These are phyloP conservation scores for Podarcis muralis DNA, from an alignment of 2,113 vertebrate genomes.

Conservation along the genomic window DNA sequence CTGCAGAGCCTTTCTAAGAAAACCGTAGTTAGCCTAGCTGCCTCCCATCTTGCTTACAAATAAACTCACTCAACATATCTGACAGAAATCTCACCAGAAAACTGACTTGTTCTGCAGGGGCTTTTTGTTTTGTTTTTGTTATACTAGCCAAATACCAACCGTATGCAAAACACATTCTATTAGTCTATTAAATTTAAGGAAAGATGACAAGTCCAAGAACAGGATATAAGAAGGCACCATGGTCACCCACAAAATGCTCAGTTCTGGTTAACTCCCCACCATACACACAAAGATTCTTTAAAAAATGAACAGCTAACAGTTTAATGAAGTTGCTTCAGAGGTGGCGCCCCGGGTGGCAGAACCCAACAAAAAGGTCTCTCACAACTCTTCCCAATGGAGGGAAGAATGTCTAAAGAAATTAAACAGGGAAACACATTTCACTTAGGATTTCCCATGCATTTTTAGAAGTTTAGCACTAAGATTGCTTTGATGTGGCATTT, in stretches of 20 bases:
- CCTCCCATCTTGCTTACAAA: background rate
- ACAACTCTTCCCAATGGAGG: background rate
- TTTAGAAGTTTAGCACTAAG: background rate
- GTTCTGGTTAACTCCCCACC: too few relatives aligned
- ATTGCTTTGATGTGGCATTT: background rate
- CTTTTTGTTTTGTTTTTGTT: too few relatives aligned
- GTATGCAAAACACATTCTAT: background rate
- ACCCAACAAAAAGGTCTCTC: too few relatives aligned
- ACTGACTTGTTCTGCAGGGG: too few relatives aligned
- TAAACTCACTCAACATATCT: background rate
- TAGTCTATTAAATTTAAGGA: background rate
- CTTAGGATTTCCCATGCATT: background rate
- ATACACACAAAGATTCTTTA: too few relatives aligned
- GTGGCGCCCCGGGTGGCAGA: too few relatives aligned
- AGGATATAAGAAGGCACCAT: too few relatives aligned
- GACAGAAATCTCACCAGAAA: background rate
- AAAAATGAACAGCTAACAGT: too few relatives aligned
- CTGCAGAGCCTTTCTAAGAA: background rate
- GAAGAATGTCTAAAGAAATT: background rate
- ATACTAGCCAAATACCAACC: too few relatives aligned
- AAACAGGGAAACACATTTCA: background rate
- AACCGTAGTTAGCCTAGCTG: background rate
- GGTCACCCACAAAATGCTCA: too few relatives aligned
- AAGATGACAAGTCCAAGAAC: background rate
- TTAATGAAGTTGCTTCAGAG: too few relatives aligned